Evolutionary conservation across 2,113 vertebrate species (phyloP), one percentile per base, ranked within the genome.

Genomic region (Benitochromis conjunctus): DNA sequence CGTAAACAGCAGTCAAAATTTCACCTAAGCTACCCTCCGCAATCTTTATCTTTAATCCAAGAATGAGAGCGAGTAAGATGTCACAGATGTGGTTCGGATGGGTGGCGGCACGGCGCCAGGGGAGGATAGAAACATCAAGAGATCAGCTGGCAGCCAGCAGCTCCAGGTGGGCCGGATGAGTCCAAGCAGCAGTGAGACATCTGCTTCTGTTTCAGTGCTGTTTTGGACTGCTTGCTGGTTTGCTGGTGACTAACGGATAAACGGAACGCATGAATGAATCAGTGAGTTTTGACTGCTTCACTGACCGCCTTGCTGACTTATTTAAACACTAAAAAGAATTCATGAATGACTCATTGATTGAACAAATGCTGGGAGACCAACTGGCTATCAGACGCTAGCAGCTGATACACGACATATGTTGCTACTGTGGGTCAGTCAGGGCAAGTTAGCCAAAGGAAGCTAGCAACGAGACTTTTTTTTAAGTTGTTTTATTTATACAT

Each of bases 151-250:
- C 85, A 82, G 77, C 85, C 89, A n/a, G 81, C 48, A 83, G 80
- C 92, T 92, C 80, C 93, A 93, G 91, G 88, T 94, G 90, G 92
- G 89, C 84, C 41, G 87, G 51, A 53, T 21, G 57, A 60, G 53
- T 56, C 60, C 58, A 1, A 9, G 53, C 84, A 64, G 56, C 83
- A 10, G 48, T 34, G 54, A 53, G 87, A 82, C 90, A 92, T 88
- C 86, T 91, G 89, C 16, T 74, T 87, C 80, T 76, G 79, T 53
- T 62, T 84, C 60, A 57, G 38, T 51, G 9, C 38, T 8, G 43
- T 24, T 79, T 79, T 62, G 66, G 54, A 38, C 54, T 57, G 64
- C 86, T 62, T 79, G 48, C 56, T 54, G 46, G 36, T 56, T 36
- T 38, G 24, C 85, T 77, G 81, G 57, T 89, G 88, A 82, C 89